These are phyloP conservation scores for Nemoura dubitans DNA, from an alignment of 2,888 invertebrate species.

Conservation along the genomic window DNA sequence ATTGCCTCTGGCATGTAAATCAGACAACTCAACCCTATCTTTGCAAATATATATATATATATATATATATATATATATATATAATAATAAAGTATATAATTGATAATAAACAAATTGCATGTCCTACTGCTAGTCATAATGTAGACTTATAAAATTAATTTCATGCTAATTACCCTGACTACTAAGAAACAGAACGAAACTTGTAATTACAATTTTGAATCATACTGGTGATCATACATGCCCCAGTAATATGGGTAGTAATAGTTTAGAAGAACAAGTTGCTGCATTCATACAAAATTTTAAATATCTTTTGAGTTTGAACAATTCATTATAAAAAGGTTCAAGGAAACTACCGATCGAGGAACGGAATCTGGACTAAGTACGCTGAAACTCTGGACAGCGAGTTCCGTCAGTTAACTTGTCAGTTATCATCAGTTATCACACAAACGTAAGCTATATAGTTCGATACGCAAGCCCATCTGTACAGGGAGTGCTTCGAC, in stretches of 20 bases:
- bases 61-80: not conserved
- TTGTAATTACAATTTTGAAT: not conserved
- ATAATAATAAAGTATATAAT: constrained; percentile 8
- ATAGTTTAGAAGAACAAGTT: constrained; percentile 12
- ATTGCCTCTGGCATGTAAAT: not conserved
- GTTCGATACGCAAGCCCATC: not conserved
- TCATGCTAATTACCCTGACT: not conserved
- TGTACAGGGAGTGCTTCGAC: not conserved
- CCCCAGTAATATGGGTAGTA: not conserved
- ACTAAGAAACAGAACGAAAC: not conserved
- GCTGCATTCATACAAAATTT: constrained; percentile 24
- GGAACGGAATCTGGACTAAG: constrained; percentile 42
- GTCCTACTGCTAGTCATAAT: not conserved
- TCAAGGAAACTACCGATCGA: constrained; percentile 17
- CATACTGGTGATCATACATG: not conserved
- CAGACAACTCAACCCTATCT: not conserved
- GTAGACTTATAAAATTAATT: not conserved
- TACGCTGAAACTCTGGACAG: constrained; percentile 38
- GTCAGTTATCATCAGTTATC: constrained; percentile 28
- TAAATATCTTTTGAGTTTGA: not conserved
- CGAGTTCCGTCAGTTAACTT: constrained; percentile 21
- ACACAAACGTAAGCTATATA: constrained; percentile 41
- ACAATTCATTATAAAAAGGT: constrained; percentile 29
- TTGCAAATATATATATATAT: not conserved
- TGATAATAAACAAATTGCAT: not conserved